A percentile compares a stretch with the other conserved stretches of the same genome.
These are phyloP conservation scores for Botia almorhae DNA, from an alignment of 2,797 vertebrate genomes.

Conservation along the genomic window DNA sequence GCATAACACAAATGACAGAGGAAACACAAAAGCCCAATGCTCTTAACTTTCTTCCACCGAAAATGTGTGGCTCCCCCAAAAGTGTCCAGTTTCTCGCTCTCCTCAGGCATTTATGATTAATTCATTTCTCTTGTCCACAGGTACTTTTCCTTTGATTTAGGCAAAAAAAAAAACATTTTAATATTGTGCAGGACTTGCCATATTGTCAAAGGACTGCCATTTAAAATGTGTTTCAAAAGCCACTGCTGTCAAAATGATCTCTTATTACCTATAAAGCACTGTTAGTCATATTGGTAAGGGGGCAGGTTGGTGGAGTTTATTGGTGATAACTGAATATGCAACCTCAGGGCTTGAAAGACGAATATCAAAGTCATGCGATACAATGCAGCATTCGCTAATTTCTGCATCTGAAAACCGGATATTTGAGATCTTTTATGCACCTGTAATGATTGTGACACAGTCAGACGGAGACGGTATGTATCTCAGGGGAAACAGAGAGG, in stretches of 20 bases:
- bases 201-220: constrained; percentile 55
- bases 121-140: constrained; percentile 57
- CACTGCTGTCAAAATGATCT: constrained; percentile 64
- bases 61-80: constrained; percentile 64
- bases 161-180: constrained; percentile 66
- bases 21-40: constrained; percentile 67
- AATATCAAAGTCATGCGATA: constrained; percentile 67
- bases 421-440: constrained; percentile 72
- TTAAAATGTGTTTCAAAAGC: constrained; percentile 25
- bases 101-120: constrained; percentile 68
- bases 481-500: constrained; percentile 55
- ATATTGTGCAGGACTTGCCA: constrained; percentile 62
- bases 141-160: constrained; percentile 63
- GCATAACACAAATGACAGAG: constrained; percentile 67
- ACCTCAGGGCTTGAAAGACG: constrained; percentile 59
- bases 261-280: constrained; percentile 69
- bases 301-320: constrained; percentile 25
- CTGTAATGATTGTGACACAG: constrained; percentile 65
- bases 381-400: constrained; percentile 70
- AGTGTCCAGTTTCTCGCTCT: constrained; percentile 71
- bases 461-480: constrained; percentile 67
- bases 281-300: constrained; percentile 59
- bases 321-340: constrained; percentile 42
- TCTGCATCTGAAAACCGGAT: constrained; percentile 75
- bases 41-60: constrained; percentile 66